Base-by-base conservation (phyloP, 2,888 invertebrate genomes). In the Microchrysa polita region DNA sequence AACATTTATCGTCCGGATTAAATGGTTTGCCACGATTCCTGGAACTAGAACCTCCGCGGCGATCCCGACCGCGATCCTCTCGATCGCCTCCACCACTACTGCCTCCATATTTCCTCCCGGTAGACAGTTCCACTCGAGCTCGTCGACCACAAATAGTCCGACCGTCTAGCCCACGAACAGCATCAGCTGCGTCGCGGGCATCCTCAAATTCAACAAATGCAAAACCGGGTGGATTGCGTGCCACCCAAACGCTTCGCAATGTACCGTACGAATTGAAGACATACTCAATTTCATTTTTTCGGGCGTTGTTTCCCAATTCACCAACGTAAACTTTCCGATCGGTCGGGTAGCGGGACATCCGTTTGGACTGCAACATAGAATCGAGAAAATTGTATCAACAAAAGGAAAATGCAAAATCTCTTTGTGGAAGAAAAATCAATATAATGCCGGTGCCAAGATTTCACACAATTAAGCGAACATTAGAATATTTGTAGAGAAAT, bases 321-420 rank as follows among this genome's bases (percentile, higher is more conserved):
- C 97, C 98, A 23, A 98, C 96, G 85, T 97, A 98, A 61, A 97
- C 93, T 86, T 97, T 97, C 82, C 96, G 95, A 86, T 96, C 96
- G 73, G 90, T 90, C 78, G 92, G 91, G 82, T 93, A 91, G 74
- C 93, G 89, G 78, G 92, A 92, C 91, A 93, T 92, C 82, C 85
- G 86, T 67, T 80, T 80, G 57, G 79, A 80, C 79, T 79, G 53
- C 27, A 76, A 76, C 77, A 76, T 74, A 74, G 73, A 78, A 76
- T 76, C 75, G 71, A 34, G 40, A 60, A 73, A 61, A 60, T 1
- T 27, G 53, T 22, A 34, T 7, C 27, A 18, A 18, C 16, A 55
- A 34, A 34, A 7, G 53, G 40, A 63, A 63, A 18, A 40, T 18
- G 40, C 44, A 16, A 63, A 42, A 16, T 42, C 42, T 10, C 16